Conservation (phyloP, 2,888 invertebrate genomes). For the Oscheius sp. region DNA sequence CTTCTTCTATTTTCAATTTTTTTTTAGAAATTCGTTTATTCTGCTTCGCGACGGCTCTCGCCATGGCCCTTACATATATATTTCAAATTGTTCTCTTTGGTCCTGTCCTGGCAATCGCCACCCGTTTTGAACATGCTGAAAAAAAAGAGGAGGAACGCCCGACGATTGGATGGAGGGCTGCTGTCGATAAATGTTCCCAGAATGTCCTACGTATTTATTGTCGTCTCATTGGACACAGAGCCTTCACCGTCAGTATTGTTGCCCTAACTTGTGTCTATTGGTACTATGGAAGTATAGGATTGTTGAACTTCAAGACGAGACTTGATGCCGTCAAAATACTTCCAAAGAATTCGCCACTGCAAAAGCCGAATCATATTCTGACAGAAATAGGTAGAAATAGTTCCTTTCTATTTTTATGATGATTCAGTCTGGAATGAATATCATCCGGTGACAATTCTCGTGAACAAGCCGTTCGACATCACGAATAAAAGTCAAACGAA, state of each 20-base stretch:
- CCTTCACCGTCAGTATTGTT: constrained; percentile 51
- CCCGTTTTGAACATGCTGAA: constrained; percentile 52
- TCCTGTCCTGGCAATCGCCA: constrained; percentile 63
- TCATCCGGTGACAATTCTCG: constrained; percentile 66
- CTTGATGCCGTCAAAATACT: constrained; percentile 67
- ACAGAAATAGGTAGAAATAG: constrained; percentile 51
- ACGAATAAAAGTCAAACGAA: constrained; percentile 47
- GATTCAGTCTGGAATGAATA: constrained; percentile 66
- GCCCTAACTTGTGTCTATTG: constrained; percentile 54
- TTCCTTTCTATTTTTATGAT: background rate
- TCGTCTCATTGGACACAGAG: constrained; percentile 47
- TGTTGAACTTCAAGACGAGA: constrained; percentile 54
- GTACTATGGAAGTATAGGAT: constrained; percentile 45
- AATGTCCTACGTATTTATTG: constrained; percentile 52
- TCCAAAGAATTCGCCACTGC: constrained; percentile 66
- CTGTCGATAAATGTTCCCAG: constrained; percentile 45
- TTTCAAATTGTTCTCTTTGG: constrained; percentile 65
- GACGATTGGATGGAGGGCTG: constrained; percentile 40
- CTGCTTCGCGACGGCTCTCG: constrained; percentile 67
- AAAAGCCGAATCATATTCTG: constrained; percentile 60
- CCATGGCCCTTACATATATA: constrained; percentile 65
- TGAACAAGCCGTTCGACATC: constrained; percentile 61
- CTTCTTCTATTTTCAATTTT: constrained; percentile 8
- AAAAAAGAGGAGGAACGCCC: constrained; percentile 17
- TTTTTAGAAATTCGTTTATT: constrained; percentile 66